These are phyloP conservation scores for Pachyrhynchus sulphureomaculatus DNA, from an alignment of 1,140 invertebrate genomes.

Conservation along the genomic window DNA sequence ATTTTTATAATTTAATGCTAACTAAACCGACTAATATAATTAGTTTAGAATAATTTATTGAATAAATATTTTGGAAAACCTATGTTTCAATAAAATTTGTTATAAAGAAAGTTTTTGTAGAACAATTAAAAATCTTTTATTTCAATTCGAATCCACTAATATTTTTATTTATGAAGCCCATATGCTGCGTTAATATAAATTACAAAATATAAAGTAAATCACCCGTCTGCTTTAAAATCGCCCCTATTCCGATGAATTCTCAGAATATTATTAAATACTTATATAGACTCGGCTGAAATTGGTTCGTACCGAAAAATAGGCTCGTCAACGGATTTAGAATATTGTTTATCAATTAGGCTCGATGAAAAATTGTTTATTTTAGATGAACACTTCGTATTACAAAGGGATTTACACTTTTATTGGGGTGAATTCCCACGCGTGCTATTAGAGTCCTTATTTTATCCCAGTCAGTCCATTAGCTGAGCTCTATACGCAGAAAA, in stretches of 20 bases:
- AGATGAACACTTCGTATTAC: slow-evolving; percentile 26
- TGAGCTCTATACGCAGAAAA: slow-evolving; percentile 19
- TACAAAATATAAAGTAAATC: too few relatives aligned
- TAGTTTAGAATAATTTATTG: too few relatives aligned
- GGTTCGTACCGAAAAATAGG: neutral
- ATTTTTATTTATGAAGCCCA: too few relatives aligned
- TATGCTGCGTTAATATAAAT: too few relatives aligned
- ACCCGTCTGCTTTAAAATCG: neutral
- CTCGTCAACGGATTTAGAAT: slow-evolving; percentile 14
- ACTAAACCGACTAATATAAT: too few relatives aligned
- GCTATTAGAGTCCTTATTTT: slow-evolving; percentile 20
- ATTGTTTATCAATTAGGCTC: slow-evolving; percentile 19
- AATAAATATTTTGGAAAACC: too few relatives aligned
- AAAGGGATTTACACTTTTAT: slow-evolving; percentile 26
- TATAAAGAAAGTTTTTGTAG: too few relatives aligned
- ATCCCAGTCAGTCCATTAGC: slow-evolving; percentile 59
- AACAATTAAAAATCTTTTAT: too few relatives aligned
- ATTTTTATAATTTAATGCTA: too few relatives aligned
- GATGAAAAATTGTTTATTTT: slow-evolving; percentile 32
- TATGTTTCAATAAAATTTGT: too few relatives aligned
- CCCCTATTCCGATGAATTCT: neutral
- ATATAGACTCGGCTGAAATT: slow-evolving; percentile 5
- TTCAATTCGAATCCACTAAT: too few relatives aligned
- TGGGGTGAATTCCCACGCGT: slow-evolving; percentile 24
- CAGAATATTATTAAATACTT: slow-evolving; percentile 3